Evolutionary conservation across 2,113 vertebrate species (phyloP), one percentile per base, ranked within the genome.

Genomic region (Lates calcarifer): DNA sequence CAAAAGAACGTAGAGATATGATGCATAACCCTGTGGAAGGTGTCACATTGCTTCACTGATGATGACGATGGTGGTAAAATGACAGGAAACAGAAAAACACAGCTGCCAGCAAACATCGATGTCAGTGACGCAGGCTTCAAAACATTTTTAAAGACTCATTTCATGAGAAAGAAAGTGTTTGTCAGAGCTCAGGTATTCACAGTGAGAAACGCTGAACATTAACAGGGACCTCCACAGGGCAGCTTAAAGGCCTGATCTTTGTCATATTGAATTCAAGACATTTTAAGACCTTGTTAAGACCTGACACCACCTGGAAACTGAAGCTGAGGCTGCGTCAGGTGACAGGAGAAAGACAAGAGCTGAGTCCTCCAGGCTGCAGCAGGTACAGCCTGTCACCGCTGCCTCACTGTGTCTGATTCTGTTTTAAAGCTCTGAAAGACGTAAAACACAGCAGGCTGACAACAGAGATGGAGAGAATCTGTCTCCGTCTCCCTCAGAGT

Each of bases 341-440:
- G 39, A 68, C 45, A 65, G 29, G 28, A 35, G 14, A 39, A 35
- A 47, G 20, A 62, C 14, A 35, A n/a, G 78, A 26, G 45, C 37
- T 64, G 5, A 53, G 10, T n/a, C 63, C 70, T 79, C 47, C 81
- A 62, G 81, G 69, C 84, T 53, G 81, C 55, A 70, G 79, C 74
- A 72, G 82, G 61, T 58, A 37, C 55, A 76, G 66, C 45, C 41
- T 39, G 47, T 67, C 56, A 47, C 62, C 3, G 43, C 47, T 22
- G 65, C 77, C 24, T 53, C 53, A 0, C 22, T 1, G 8, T 29
- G 68, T 65, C 81, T 72, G 72, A 57, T 37, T 37, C 49, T 45
- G 69, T 49, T 81, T 74, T 58, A 81, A 79, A 75, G 58, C 75
- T 68, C 29, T 24, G 60, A 64, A 35, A 33, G 66, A 70, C 53